Base-by-base conservation (phyloP, 2,113 vertebrate genomes). In the Microtus ochrogaster region DNA sequence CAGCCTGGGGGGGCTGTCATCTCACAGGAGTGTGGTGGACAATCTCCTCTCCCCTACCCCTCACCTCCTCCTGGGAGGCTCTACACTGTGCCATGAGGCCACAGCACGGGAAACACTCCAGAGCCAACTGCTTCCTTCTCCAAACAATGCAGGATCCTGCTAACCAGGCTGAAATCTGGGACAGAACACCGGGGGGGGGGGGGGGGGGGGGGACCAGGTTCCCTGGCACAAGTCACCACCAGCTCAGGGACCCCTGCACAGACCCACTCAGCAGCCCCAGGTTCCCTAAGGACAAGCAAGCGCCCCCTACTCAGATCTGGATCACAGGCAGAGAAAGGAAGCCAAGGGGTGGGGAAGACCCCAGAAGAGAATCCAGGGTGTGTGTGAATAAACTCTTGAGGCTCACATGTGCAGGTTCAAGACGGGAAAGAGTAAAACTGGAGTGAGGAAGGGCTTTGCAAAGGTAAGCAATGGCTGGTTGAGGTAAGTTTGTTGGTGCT, bases 61-160 rank as follows among this genome's bases (percentile, higher is more conserved):
- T 89, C 74, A 72, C 28, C 79, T 92, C 95, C 84, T 87, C 44
- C 84, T 77, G 79, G 72, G 88, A 94, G 88, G 93, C 61, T 89
- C 96, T 44, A 74, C n/a, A 9, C 84, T 16, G 47, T 63, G 84
- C 92, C 88, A 44, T 91, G 81, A 90, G 96, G 97, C 76, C 92
- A 84, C 21, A 0, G 89, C 91, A 92, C 92, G 30, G 97, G 98
- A 98, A 98, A 91, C 87, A 97, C 94, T 98, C 96, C 89, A 95
- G 92, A 97, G 96, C 90, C 96, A 97, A 98, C 96, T 94, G 97
- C 97, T 98, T 98, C 98, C 98, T 96, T 98, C 95, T 97, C 97
- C 96, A 98, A 98, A 98, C 98, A 98, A 96, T 77, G 83, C 96
- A 68, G 86, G 83, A 96, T 96, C 95, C 97, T 91, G 96, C 96